Percentiles rank a stretch among this genome's conserved stretches.
These are phyloP conservation scores for Python bivittatus DNA, from an alignment of 2,113 vertebrate species.

Conservation along the genomic window DNA sequence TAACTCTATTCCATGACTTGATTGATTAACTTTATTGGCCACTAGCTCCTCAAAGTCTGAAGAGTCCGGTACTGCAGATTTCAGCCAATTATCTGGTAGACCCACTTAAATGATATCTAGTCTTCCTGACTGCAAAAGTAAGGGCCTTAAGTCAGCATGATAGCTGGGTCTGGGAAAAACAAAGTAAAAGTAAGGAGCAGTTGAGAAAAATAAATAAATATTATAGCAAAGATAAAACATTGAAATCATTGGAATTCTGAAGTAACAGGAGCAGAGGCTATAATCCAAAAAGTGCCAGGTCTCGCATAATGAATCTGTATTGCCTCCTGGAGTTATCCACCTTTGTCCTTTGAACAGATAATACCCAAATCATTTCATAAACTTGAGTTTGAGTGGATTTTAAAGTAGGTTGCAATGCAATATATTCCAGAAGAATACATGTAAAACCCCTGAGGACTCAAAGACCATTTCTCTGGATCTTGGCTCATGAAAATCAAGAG, in stretches of 20 bases:
- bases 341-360: not conserved
- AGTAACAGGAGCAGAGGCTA: not conserved
- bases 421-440: not conserved
- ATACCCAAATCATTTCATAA: not conserved
- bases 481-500: not conserved
- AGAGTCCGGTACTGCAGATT: fast-evolving
- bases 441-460: not conserved
- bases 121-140: not conserved
- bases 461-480: not conserved
- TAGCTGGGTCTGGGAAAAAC: not conserved
- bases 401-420: no score
- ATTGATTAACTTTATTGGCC: not conserved
- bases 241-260: not conserved
- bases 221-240: not conserved
- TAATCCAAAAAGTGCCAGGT: slow-evolving; percentile 5
- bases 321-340: not conserved
- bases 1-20: not conserved
- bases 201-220: not conserved
- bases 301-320: not conserved
- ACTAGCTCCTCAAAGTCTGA: not conserved
- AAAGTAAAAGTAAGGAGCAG: not conserved
- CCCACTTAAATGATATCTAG: not conserved
- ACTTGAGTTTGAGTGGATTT: not conserved
- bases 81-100: not conserved
- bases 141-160: not conserved